Evolutionary conservation across 2,113 vertebrate genomes (phyloP), one percentile per base, ranked within the genome.

Genomic region (Carettochelys insculpta): DNA sequence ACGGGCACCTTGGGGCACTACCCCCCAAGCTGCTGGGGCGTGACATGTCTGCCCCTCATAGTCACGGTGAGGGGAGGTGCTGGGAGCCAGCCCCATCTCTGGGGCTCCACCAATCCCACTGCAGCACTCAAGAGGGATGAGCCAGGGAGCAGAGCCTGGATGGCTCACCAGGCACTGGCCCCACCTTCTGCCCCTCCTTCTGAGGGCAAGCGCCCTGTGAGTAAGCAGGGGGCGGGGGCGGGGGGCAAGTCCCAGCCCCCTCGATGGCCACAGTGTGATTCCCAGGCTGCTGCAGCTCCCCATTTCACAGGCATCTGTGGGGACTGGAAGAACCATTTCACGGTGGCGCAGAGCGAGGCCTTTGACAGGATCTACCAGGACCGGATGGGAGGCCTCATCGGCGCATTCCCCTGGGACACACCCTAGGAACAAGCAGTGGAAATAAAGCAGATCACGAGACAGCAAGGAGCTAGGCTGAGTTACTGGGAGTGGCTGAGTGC

Each of bases 311-410:
- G 97, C 24, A 73, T 97, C 84, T 97, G 91, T 0, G 96, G 97
- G 0, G 97, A 97, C 90, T 98, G 97, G 97, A 94, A 97, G 93
- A 97, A 96, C 86, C 96, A 97, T 56, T 97, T 98, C 85, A 97
- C 95, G 1, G 96, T 94, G 90, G 89, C 93, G 0, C 97, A 98
- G 91, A 96, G 94, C 0, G 87, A 98, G 61, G 91, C 77, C 43
- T 98, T 98, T 27, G 45, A 97, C 88, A 92, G 38, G 0, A 85
- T 96, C 80, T 98, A 98, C 82, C 68, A 43, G 3, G 86, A 95
- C 78, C 96, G 90, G 94, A 97, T 97, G 97, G 25, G 11, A 54
- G 92, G 95, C 2, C 43, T 88, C 82, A 82, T 75, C 1, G 1
- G 92, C 45, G 82, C n/a, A n/a, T 98, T 98, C 87, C 95, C 97